phyloP scores from a whole-genome alignment of 2,797 vertebrate genomes.

The Coregonus suidteri region DNA sequence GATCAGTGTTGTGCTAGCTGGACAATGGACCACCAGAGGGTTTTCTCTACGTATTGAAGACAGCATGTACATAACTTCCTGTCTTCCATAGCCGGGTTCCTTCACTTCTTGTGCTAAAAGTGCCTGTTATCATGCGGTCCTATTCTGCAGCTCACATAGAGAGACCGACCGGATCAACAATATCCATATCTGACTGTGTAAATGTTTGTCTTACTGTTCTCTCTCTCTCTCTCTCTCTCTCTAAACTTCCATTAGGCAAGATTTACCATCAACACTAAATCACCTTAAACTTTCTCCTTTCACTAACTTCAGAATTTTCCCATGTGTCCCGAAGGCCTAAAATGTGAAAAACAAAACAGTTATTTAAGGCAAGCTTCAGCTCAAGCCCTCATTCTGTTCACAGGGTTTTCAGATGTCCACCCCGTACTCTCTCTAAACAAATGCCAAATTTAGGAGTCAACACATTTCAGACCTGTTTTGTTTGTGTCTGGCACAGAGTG shows the following conservation, averaged over 20 bases:
- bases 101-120: constrained; percentile 31
- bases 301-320: not conserved
- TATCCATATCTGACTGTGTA: not conserved
- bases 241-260: not conserved
- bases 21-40: constrained; percentile 32
- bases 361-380: constrained; percentile 42
- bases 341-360: constrained; percentile 58
- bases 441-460: constrained; percentile 48
- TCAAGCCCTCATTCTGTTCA: constrained; percentile 55
- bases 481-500: constrained; percentile 32
- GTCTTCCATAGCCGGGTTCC: constrained; percentile 63
- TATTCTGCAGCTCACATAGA: constrained; percentile 37
- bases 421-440: constrained; percentile 49
- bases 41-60: constrained; percentile 30
- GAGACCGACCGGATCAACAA: constrained; percentile 30
- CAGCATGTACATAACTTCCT: constrained; percentile 66
- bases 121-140: constrained; percentile 13
- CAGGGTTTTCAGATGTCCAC: constrained; percentile 23
- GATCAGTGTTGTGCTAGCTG: constrained; percentile 33
- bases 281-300: not conserved
- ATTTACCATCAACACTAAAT: not conserved
- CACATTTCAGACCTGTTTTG: constrained; percentile 52
- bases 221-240: not conserved
- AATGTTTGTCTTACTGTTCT: constrained; percentile 27
- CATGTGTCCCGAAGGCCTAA: constrained; percentile 36